Percentiles rank a stretch among this genome's conserved stretches.
These are phyloP conservation scores for Apodemus sylvaticus DNA, from an alignment of 2,113 vertebrate species.

Conservation along the genomic window DNA sequence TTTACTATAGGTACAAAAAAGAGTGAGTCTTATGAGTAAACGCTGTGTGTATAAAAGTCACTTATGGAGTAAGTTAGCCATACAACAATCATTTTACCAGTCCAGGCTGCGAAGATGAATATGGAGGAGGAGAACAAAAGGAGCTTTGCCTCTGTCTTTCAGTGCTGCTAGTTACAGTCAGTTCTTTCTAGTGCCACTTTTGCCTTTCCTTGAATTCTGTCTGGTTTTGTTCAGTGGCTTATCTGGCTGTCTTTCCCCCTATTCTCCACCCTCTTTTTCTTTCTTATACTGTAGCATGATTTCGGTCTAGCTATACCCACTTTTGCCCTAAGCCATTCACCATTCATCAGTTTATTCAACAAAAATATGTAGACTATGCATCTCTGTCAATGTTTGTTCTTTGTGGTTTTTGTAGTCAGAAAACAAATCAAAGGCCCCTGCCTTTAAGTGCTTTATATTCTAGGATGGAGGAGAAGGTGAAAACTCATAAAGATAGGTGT, in stretches of 20 bases:
- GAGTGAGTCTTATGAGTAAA: constrained; percentile 19
- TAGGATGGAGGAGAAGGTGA: not conserved
- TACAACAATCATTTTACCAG: not conserved
- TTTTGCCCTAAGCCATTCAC: not conserved
- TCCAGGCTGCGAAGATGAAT: not conserved
- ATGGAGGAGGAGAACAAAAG: not conserved
- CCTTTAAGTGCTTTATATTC: not conserved
- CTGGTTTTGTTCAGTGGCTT: not conserved
- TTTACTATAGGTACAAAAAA: constrained; percentile 32
- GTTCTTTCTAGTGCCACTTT: not conserved
- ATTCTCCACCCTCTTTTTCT: not conserved
- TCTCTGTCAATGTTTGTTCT: not conserved
- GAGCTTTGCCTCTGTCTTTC: not conserved
- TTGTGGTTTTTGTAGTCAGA: not conserved
- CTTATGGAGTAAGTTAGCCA: constrained; percentile 17
- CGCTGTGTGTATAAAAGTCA: not conserved
- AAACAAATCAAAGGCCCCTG: not conserved
- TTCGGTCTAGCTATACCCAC: not conserved
- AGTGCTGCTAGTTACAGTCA: not conserved
- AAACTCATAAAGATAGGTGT: not conserved
- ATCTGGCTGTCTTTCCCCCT: not conserved
- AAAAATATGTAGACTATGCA: not conserved
- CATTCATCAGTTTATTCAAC: not conserved
- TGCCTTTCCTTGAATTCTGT: not conserved
- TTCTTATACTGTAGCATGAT: not conserved